phyloP scores from a whole-genome alignment of 1,140 invertebrate species.

The Neomicropteryx cornuta region DNA sequence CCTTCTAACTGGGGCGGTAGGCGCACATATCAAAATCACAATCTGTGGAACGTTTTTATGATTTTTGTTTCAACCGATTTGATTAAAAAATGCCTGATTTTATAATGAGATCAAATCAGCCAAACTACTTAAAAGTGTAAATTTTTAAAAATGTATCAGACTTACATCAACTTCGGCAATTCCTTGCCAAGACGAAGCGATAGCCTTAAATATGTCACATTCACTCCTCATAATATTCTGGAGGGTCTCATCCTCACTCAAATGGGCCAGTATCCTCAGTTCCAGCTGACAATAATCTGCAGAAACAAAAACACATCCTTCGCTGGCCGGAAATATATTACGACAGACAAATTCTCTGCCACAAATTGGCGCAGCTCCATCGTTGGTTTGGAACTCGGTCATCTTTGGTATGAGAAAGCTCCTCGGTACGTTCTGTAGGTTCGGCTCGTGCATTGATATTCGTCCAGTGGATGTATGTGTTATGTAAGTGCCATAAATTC shows the following conservation, averaged over 20 bases:
- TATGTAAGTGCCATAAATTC: constrained; percentile 67
- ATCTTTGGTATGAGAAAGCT: constrained; percentile 53
- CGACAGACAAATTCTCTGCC: constrained; percentile 48
- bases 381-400: constrained; percentile 14
- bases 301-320: constrained; percentile 59
- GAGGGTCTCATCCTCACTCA: constrained; percentile 70
- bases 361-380: constrained; percentile 21
- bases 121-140: too few relatives aligned
- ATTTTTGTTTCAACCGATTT: too few relatives aligned
- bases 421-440: constrained; percentile 84
- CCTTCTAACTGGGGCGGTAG: too few relatives aligned
- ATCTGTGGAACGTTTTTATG: too few relatives aligned
- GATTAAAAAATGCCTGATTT: too few relatives aligned
- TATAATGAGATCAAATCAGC: too few relatives aligned
- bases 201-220: constrained; percentile 78
- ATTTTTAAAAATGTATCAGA: too few relatives aligned
- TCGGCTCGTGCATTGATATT: constrained; percentile 86
- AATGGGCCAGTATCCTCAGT: constrained; percentile 83
- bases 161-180: constrained; percentile 49
- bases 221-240: constrained; percentile 56
- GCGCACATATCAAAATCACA: too few relatives aligned
- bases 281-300: constrained; percentile 96
- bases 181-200: constrained; percentile 75
- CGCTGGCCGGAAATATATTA: constrained; percentile 52
- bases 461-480: constrained; percentile 79